Conservation (phyloP, 2,888 invertebrate genomes). For the Doris montereyensis region DNA sequence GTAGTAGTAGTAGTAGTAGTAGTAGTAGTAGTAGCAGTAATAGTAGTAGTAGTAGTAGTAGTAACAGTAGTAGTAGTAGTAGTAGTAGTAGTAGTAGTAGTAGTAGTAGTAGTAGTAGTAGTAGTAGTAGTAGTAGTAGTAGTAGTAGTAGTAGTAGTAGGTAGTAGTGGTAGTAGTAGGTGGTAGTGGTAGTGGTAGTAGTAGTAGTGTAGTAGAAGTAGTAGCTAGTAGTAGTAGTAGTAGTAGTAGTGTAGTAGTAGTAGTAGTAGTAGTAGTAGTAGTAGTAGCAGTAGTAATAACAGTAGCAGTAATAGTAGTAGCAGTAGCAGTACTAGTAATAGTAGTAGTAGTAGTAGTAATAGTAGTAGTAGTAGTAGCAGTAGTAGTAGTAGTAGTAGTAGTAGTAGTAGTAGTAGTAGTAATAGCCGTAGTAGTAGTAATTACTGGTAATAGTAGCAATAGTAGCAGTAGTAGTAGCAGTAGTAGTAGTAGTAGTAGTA, state of each 20-base stretch:
- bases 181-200: neutral
- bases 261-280: neutral
- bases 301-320: neutral
- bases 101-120: neutral
- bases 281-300: neutral
- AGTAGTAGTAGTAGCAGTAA: neutral
- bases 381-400: conserved; percentile 3
- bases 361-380: neutral
- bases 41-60: neutral
- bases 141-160: neutral
- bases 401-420: neutral
- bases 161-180: neutral
- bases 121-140: neutral
- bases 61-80: neutral
- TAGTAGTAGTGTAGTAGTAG: neutral
- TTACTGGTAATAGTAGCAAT: neutral
- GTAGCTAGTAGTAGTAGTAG: neutral
- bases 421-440: neutral
- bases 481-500: too few relatives aligned
- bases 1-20: neutral
- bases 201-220: neutral
- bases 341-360: neutral
- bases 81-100: neutral
- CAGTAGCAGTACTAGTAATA: neutral
- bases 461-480: neutral